Conservation (phyloP, 2,888 invertebrate species). For the Lumbricus terrestris region DNA sequence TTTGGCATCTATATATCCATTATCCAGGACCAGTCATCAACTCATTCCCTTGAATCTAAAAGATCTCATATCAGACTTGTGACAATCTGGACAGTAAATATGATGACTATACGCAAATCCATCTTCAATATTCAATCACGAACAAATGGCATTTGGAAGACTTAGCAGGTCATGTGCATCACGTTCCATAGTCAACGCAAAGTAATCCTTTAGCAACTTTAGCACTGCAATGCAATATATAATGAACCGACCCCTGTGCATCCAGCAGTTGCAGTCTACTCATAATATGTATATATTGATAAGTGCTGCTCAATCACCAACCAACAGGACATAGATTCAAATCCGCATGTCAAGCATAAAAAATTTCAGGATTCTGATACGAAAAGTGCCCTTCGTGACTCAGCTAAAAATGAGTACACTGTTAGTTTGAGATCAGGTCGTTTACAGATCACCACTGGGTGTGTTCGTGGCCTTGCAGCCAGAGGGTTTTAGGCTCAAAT, state of each 20-base stretch:
- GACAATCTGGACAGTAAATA: neutral
- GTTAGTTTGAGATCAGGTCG: neutral
- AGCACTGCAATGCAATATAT: neutral
- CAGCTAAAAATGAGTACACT: neutral
- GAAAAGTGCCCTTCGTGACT: no score
- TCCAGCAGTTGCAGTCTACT: neutral
- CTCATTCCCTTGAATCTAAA: neutral
- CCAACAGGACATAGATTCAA: neutral
- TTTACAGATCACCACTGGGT: no score
- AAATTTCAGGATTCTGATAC: no score
- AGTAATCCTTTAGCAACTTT: neutral
- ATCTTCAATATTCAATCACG: neutral
- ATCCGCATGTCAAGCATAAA: neutral
- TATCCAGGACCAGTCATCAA: neutral
- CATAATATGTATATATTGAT: neutral
- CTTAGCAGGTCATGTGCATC: neutral
- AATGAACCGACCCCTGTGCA: neutral
- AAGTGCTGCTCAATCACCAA: neutral
- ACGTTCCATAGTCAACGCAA: neutral
- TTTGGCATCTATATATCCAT: no score
- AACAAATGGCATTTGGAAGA: neutral
- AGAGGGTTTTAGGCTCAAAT: no score
- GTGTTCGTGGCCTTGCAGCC: no score
- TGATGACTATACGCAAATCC: neutral
- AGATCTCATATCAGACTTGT: neutral